Evolutionary conservation across 2,888 invertebrate genomes (phyloP).

Genomic region (Nebria brevicollis): DNA sequence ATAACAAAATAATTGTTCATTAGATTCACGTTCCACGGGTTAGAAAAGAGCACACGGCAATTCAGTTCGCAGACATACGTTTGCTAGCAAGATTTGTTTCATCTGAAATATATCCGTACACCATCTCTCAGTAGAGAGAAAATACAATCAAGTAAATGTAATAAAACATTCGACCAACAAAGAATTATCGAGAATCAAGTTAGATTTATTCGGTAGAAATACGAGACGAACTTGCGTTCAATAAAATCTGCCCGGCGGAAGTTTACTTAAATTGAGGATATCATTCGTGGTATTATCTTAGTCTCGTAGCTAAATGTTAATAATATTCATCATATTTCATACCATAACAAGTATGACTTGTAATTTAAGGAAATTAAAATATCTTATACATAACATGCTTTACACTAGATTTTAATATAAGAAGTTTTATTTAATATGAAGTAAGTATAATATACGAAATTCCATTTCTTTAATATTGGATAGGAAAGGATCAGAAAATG

Average conservation of each 20-base stretch:
- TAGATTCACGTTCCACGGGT: neutral
- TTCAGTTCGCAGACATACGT: neutral
- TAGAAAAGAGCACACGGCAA: neutral
- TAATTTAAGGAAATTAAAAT: too few species aligned
- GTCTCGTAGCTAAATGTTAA: too few species aligned
- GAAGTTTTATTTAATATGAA: too few species aligned
- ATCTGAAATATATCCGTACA: conserved; percentile 42
- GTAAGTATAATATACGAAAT: too few species aligned
- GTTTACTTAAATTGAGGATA: neutral
- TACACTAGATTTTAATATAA: too few species aligned
- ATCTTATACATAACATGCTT: too few species aligned
- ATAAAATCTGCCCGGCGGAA: conserved; percentile 25
- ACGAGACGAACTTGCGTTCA: conserved; percentile 5
- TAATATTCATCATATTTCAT: too few species aligned
- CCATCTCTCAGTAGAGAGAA: conserved; percentile 15
- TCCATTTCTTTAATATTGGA: too few species aligned
- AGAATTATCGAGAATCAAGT: conserved; percentile 43
- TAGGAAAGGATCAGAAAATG: too few species aligned
- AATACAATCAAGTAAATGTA: conserved; percentile 43
- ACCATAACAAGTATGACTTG: too few species aligned
- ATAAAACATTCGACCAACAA: conserved; percentile 41
- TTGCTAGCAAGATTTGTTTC: conserved; percentile 38
- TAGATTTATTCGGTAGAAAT: conserved; percentile 44
- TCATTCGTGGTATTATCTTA: too few species aligned
- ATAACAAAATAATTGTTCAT: neutral